These are phyloP conservation scores for Pseudocheirus occidentalis DNA, from an alignment of 2,797 vertebrate species.

Conservation along the genomic window DNA sequence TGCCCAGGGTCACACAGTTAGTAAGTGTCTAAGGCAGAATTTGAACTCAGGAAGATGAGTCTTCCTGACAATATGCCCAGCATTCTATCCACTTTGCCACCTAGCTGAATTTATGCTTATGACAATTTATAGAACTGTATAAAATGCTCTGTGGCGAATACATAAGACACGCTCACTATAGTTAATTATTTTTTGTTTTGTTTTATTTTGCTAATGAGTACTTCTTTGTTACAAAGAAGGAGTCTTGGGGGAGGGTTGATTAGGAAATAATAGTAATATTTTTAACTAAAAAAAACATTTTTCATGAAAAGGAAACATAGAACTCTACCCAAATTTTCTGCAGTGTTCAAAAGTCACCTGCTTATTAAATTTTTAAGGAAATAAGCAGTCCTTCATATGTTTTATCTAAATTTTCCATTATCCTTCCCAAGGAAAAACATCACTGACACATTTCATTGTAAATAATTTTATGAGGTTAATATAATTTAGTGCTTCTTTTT, in stretches of 20 bases:
- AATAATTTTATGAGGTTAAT: slow-evolving; percentile 29
- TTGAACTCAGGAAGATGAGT: not conserved
- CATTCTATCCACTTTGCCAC: not conserved
- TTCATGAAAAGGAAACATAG: not conserved
- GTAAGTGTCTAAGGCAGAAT: not conserved
- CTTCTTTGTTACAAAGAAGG: not conserved
- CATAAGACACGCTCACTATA: not conserved
- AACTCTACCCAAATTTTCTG: not conserved
- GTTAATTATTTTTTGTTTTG: not conserved
- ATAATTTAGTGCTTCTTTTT: slow-evolving; percentile 11
- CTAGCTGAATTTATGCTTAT: not conserved
- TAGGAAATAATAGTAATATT: not conserved
- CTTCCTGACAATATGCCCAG: not conserved
- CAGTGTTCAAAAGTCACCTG: slow-evolving; percentile 5
- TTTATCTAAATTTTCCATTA: not conserved
- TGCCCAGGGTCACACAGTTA: not conserved
- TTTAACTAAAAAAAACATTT: not conserved
- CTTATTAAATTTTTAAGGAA: not conserved
- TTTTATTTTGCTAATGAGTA: not conserved
- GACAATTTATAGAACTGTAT: not conserved
- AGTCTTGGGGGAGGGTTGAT: not conserved
- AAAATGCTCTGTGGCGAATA: not conserved
- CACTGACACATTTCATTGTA: not conserved
- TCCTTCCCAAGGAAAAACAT: not conserved
- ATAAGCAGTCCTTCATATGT: not conserved